Percentiles rank a stretch among this genome's conserved stretches.
Evolutionary conservation across 2,113 vertebrate genomes (phyloP).

Genomic region (Catharus fuscescens): DNA sequence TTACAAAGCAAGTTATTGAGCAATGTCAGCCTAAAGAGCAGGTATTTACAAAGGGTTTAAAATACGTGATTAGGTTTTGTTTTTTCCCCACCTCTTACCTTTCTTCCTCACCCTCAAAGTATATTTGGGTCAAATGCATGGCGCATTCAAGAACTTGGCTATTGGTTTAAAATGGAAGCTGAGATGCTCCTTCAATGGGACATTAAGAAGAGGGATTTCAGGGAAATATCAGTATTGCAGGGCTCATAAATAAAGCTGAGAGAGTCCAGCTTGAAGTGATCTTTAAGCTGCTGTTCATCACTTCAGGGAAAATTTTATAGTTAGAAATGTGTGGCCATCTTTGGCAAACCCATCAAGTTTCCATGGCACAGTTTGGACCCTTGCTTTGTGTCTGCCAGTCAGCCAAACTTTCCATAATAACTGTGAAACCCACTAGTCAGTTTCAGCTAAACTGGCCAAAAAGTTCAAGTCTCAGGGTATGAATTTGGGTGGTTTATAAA

Average conservation of each 20-base stretch:
- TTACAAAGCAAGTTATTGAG: neutral
- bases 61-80: neutral
- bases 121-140: neutral
- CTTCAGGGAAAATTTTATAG: neutral
- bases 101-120: neutral
- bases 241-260: neutral
- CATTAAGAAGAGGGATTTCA: neutral
- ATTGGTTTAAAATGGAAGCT: neutral
- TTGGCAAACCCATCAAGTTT: neutral
- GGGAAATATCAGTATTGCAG: neutral
- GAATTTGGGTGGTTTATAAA: neutral
- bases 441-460: neutral
- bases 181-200: neutral
- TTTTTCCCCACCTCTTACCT: accelerated
- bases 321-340: neutral
- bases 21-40: neutral
- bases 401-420: neutral
- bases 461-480: neutral
- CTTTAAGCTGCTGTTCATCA: neutral
- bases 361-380: neutral
- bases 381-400: neutral
- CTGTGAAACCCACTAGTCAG: neutral
- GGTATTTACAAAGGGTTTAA: neutral
- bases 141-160: neutral
- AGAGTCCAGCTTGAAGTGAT: neutral